Evolutionary conservation across 2,888 invertebrate genomes (phyloP).

Genomic region (Micropterix aruncella): DNA sequence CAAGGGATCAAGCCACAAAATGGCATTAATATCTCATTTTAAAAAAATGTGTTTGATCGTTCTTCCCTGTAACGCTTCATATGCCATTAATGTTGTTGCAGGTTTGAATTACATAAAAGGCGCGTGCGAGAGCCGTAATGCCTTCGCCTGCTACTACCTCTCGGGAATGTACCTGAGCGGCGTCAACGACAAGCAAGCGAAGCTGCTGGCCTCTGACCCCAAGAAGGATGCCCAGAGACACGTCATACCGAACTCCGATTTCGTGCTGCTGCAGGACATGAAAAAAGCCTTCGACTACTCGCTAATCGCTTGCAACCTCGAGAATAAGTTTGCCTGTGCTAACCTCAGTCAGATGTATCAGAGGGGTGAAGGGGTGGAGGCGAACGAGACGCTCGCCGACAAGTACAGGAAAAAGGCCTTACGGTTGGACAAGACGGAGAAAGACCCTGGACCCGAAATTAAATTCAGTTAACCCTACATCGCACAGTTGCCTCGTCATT

Average conservation of each 20-base stretch:
- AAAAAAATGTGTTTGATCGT: too few species aligned
- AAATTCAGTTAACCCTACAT: too few species aligned
- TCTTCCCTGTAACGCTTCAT: too few species aligned
- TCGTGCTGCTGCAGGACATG: conserved; percentile 49
- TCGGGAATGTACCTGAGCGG: conserved; percentile 69
- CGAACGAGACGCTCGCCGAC: conserved; percentile 54
- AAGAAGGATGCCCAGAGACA: conserved; percentile 1
- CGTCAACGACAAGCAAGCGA: conserved; percentile 42
- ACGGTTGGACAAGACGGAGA: conserved; percentile 52
- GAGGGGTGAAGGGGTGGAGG: conserved; percentile 69
- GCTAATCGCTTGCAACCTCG: conserved; percentile 66
- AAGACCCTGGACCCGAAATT: background rate
- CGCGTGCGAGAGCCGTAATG: conserved; percentile 42
- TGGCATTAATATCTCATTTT: too few species aligned
- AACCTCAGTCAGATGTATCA: conserved; percentile 81
- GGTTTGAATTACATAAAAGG: conserved; percentile 45
- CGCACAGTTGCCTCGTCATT: too few species aligned
- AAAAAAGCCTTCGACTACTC: conserved; percentile 67
- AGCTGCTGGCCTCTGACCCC: conserved; percentile 10
- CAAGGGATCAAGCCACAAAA: too few species aligned
- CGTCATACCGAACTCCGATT: conserved; percentile 34
- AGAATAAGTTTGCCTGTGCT: conserved; percentile 77
- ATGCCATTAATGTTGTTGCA: conserved; percentile 21
- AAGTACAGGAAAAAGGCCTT: conserved; percentile 57
- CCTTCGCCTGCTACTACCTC: conserved; percentile 66